A percentile compares a stretch with the other conserved stretches of the same genome.
phyloP scores from a whole-genome alignment of 1,140 invertebrate genomes.

The Sinella curviseta region DNA sequence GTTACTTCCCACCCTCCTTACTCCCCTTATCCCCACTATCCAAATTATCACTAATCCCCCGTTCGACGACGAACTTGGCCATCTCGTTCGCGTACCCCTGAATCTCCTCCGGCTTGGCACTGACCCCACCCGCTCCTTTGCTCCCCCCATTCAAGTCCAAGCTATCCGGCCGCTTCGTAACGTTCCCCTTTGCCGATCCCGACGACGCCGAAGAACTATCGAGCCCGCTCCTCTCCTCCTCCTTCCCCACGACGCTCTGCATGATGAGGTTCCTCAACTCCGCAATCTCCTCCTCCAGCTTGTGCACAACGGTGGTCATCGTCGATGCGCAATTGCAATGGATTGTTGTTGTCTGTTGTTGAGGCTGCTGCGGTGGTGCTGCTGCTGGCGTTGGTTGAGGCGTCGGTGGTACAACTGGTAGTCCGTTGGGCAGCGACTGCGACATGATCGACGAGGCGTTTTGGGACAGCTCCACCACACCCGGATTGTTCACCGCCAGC shows the following conservation, averaged over 20 bases:
- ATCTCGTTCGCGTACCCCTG: slow-evolving; percentile 11
- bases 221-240: not conserved
- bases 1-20: not conserved
- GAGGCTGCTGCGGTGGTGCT: too few relatives aligned
- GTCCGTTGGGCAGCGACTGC: slow-evolving; percentile 44
- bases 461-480: not conserved
- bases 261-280: not conserved
- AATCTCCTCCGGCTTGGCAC: slow-evolving; percentile 21
- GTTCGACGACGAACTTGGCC: slow-evolving; percentile 16
- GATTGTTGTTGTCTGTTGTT: too few relatives aligned
- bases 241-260: not conserved
- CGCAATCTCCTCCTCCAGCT: not conserved
- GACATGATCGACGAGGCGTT: slow-evolving; percentile 31
- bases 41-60: not conserved
- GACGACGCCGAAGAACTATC: not conserved
- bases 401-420: not conserved
- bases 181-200: not conserved
- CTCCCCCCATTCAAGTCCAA: not conserved
- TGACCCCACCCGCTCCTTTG: not conserved
- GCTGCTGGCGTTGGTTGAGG: too few relatives aligned
- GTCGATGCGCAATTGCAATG: not conserved
- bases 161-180: not conserved
- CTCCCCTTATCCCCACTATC: not conserved
- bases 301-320: not conserved
- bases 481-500: slow-evolving; percentile 20